Conservation (phyloP, 2,888 invertebrate genomes). For the Dexiosoma caninum region DNA sequence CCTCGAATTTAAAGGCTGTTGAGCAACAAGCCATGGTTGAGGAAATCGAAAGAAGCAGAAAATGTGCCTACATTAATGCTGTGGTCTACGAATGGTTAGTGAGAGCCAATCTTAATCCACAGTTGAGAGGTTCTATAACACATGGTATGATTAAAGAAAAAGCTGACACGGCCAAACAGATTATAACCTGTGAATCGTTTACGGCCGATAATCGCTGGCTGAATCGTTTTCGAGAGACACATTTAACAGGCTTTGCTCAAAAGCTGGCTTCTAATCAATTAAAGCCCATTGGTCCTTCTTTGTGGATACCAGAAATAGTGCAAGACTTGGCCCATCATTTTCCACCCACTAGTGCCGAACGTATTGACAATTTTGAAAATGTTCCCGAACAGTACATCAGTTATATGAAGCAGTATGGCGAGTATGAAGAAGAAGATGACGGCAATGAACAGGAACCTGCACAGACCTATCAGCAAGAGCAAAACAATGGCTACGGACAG, state of each 20-base stretch:
- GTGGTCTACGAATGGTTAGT: slow-evolving; percentile 76
- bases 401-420: slow-evolving; percentile 75
- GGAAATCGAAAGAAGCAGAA: slow-evolving; percentile 73
- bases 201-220: slow-evolving; percentile 75
- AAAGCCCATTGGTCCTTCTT: slow-evolving; percentile 72
- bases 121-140: slow-evolving; percentile 73
- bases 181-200: slow-evolving; percentile 72
- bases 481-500: slow-evolving; percentile 56
- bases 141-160: slow-evolving; percentile 76
- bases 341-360: slow-evolving; percentile 73
- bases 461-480: slow-evolving; percentile 50
- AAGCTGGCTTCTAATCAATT: slow-evolving; percentile 72
- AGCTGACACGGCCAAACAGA: slow-evolving; percentile 72
- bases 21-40: slow-evolving; percentile 74
- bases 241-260: slow-evolving; percentile 73
- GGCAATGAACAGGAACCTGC: slow-evolving; percentile 47
- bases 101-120: slow-evolving; percentile 74
- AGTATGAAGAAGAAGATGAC: slow-evolving; percentile 75
- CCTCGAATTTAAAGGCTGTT: slow-evolving; percentile 72
- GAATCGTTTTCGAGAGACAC: slow-evolving; percentile 74
- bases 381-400: slow-evolving; percentile 73
- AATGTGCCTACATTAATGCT: slow-evolving; percentile 74
- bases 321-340: slow-evolving; percentile 73
- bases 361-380: slow-evolving; percentile 72
- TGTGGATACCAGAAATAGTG: slow-evolving; percentile 74